Evolutionary conservation across 2,113 vertebrate species (phyloP).

Genomic region (Passer montanus): DNA sequence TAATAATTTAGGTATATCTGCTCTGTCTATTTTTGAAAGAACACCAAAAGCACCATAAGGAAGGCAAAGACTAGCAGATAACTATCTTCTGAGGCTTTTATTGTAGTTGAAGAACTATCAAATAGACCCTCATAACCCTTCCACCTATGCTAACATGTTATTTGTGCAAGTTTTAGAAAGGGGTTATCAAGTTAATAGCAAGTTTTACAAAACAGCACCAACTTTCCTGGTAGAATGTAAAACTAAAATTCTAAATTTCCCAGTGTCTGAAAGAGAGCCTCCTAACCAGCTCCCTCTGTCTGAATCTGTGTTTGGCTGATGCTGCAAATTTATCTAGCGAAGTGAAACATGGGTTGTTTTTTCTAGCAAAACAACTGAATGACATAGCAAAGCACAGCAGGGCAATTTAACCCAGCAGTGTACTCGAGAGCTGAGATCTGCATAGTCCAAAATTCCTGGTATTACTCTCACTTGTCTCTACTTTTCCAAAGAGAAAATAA

Average conservation of each 20-base stretch:
- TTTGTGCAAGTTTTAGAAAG: neutral
- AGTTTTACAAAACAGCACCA: conserved; percentile 31
- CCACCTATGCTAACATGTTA: neutral
- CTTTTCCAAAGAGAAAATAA: conserved; percentile 43
- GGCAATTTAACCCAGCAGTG: conserved; percentile 10
- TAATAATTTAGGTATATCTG: neutral
- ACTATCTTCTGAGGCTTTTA: neutral
- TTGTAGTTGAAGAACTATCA: neutral
- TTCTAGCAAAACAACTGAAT: conserved; percentile 54
- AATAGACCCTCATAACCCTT: neutral
- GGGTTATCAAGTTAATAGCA: neutral
- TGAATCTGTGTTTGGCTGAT: conserved; percentile 42
- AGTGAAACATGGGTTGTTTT: conserved; percentile 16
- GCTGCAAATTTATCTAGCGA: conserved; percentile 43
- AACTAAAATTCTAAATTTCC: conserved; percentile 56
- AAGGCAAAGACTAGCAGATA: neutral
- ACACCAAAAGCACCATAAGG: neutral
- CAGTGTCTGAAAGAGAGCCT: conserved; percentile 16
- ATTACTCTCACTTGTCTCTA: conserved; percentile 56
- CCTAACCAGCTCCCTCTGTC: conserved; percentile 40
- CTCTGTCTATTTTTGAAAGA: neutral
- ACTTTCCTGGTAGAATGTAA: conserved; percentile 24
- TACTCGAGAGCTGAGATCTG: conserved; percentile 18
- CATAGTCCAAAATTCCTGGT: conserved; percentile 30
- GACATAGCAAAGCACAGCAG: conserved; percentile 43